Conservation (phyloP, 1,140 invertebrate genomes). For the Vollenhovia emeryi region DNA sequence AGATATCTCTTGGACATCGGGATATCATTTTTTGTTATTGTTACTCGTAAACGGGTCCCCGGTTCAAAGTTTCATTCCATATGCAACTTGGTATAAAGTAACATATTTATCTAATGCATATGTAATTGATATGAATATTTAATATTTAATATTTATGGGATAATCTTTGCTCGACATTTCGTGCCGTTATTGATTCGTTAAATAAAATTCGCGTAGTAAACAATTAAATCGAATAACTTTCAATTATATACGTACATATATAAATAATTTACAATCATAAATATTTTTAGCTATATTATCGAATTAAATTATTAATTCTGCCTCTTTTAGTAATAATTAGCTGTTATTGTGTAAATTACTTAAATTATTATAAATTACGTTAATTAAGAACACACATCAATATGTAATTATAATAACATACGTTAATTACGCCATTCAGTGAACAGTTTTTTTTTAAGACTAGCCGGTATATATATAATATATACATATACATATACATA, state of each 20-base stretch:
- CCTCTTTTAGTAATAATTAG: not conserved
- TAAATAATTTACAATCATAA: slow-evolving; percentile 10
- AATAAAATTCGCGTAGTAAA: not conserved
- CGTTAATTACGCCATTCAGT: not conserved
- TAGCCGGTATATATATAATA: not conserved
- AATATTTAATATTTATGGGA: slow-evolving; percentile 17
- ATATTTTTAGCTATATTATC: not conserved
- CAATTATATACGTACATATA: not conserved
- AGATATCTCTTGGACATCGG: not conserved
- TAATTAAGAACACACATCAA: not conserved
- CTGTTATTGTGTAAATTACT: not conserved
- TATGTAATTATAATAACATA: not conserved
- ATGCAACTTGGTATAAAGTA: not conserved
- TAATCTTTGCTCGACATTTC: not conserved
- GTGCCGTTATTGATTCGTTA: not conserved
- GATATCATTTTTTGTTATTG: not conserved
- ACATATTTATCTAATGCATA: not conserved
- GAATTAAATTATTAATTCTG: not conserved
- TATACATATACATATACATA: too few species aligned
- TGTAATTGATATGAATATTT: not conserved
- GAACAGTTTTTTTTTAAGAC: not conserved
- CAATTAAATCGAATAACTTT: slow-evolving; percentile 14
- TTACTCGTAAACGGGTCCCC: too few species aligned
- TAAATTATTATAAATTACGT: not conserved
- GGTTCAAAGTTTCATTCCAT: not conserved